Evolutionary conservation across 35 echinoderm and acorn worm genomes (phyloP).

Genomic region (Lytechinus variegatus): DNA sequence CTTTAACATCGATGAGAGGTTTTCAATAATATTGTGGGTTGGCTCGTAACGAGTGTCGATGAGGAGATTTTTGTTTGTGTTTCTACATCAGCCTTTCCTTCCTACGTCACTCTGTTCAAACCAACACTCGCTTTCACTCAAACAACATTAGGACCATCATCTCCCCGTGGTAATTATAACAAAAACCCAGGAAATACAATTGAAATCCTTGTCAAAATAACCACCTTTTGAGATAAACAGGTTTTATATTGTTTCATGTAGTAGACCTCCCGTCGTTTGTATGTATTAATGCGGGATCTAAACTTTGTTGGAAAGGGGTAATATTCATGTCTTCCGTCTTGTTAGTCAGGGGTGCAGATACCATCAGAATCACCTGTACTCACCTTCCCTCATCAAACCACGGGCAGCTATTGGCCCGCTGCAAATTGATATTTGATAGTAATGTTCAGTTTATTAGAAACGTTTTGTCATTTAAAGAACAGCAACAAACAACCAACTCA

Average conservation of each 20-base stretch:
- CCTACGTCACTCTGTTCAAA: not conserved
- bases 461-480: no score
- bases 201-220: not conserved
- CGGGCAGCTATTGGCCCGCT: not conserved
- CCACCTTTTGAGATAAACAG: not conserved
- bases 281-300: not conserved
- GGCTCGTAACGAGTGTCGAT: not conserved
- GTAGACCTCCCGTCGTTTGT: not conserved
- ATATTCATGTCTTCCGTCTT: not conserved
- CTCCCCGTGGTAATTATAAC: not conserved
- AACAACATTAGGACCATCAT: not conserved
- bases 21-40: constrained; percentile 32
- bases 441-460: no score
- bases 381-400: not conserved
- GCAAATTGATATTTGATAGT: no score
- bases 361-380: not conserved
- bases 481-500: no score
- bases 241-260: not conserved
- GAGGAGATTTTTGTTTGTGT: not conserved
- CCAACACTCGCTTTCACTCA: not conserved
- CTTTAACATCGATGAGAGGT: not conserved
- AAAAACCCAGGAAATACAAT: not conserved
- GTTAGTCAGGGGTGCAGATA: not conserved
- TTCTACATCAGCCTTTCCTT: not conserved
- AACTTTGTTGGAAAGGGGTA: not conserved